phyloP scores from a whole-genome alignment of 1,140 invertebrate genomes.

The Trinorchestia longiramus region DNA sequence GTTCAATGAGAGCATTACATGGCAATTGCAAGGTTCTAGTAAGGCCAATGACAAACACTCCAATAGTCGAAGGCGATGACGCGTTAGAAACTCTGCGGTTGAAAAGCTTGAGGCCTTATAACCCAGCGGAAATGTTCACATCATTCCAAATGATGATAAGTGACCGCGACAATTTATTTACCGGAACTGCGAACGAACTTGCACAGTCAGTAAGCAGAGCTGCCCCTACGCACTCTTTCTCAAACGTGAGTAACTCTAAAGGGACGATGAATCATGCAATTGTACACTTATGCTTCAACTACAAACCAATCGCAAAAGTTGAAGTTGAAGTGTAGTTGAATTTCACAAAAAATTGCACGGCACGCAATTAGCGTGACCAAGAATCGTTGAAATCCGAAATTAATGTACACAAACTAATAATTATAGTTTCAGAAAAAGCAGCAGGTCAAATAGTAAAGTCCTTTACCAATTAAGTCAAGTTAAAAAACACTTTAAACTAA shows the following conservation, averaged over 20 bases:
- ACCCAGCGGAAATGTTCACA: constrained; percentile 44
- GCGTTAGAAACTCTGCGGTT: constrained; percentile 22
- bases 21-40: not conserved
- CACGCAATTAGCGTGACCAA: too few species aligned
- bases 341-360: not conserved
- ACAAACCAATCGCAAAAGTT: not conserved
- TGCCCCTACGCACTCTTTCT: not conserved
- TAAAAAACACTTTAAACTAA: too few species aligned
- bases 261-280: not conserved
- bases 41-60: not conserved
- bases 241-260: not conserved
- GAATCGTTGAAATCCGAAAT: not conserved
- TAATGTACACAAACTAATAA: not conserved
- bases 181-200: constrained; percentile 12
- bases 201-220: not conserved
- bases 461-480: not conserved
- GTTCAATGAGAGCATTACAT: not conserved
- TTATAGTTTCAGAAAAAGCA: not conserved
- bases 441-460: not conserved
- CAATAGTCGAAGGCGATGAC: not conserved
- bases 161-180: constrained; percentile 30
- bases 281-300: not conserved
- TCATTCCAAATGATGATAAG: constrained; percentile 51
- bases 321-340: not conserved
- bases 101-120: not conserved